Conservation (phyloP, 2,888 invertebrate genomes). For the Caenorhabditis sulstoni region DNA sequence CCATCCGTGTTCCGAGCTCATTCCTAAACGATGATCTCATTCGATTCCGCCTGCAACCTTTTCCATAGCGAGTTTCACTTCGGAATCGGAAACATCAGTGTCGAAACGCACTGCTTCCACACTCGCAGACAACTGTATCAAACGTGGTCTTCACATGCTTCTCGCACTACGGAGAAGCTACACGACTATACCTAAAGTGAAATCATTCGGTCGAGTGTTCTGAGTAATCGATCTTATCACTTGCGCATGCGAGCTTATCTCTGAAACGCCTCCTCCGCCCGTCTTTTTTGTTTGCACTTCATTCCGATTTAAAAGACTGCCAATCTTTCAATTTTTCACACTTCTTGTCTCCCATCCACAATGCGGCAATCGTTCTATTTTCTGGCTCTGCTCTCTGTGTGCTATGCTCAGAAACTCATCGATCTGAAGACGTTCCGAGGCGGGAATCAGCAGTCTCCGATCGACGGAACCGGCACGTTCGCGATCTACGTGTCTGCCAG, state of each 20-base stretch:
- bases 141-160: no score
- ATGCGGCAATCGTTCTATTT: not conserved
- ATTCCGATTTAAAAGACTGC: not conserved
- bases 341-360: not conserved
- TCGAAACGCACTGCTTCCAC: no score
- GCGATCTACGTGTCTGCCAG: slow-evolving; percentile 24
- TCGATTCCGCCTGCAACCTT: no score
- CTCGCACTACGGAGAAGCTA: not conserved
- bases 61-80: no score
- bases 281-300: not conserved
- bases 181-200: no score
- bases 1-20: no score
- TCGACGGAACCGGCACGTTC: not conserved
- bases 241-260: not conserved
- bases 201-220: slow-evolving; percentile 4
- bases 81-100: no score
- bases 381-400: slow-evolving; percentile 7
- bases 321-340: not conserved
- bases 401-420: slow-evolving; percentile 5
- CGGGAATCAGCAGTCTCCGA: not conserved
- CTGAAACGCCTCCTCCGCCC: not conserved
- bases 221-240: slow-evolving; percentile 15
- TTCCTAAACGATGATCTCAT: no score
- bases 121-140: no score
- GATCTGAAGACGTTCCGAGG: slow-evolving; percentile 22